These are phyloP conservation scores for Lophochroa leadbeateri DNA, from an alignment of 2,113 vertebrate genomes.

Conservation along the genomic window DNA sequence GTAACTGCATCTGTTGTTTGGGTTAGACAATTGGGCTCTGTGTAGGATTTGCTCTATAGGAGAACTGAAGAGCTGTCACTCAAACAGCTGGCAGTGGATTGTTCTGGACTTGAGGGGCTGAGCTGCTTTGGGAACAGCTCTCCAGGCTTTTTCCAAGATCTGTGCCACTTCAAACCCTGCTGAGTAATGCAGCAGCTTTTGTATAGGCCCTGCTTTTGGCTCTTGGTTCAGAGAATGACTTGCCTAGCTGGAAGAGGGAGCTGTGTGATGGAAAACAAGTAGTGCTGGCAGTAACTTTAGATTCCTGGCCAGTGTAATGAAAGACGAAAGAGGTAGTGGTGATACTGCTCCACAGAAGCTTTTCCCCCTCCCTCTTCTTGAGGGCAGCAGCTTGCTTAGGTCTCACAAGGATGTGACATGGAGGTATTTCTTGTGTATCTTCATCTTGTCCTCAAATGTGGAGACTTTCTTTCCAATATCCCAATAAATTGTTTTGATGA, in stretches of 20 bases:
- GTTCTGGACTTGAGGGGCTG: background rate
- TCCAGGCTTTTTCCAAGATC: background rate
- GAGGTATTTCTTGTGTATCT: background rate
- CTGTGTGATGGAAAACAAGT: background rate
- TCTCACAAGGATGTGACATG: background rate
- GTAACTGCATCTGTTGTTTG: background rate
- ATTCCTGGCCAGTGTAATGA: background rate
- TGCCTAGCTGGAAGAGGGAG: background rate
- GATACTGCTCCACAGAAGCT: background rate
- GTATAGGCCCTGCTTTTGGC: background rate
- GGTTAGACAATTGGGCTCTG: background rate
- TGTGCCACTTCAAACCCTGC: accelerated
- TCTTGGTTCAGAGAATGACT: background rate
- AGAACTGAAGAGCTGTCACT: background rate
- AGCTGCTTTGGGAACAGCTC: background rate
- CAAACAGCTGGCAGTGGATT: accelerated
- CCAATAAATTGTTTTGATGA: background rate
- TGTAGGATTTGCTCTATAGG: background rate
- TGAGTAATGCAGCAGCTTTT: accelerated
- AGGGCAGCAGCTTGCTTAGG: background rate
- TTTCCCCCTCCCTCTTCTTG: too few species aligned
- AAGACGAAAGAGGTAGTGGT: background rate
- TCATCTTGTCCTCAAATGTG: background rate
- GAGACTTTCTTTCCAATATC: background rate
- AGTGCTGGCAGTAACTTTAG: background rate